Conservation (phyloP, 2,797 vertebrate species). For the Myioborus miniatus region DNA sequence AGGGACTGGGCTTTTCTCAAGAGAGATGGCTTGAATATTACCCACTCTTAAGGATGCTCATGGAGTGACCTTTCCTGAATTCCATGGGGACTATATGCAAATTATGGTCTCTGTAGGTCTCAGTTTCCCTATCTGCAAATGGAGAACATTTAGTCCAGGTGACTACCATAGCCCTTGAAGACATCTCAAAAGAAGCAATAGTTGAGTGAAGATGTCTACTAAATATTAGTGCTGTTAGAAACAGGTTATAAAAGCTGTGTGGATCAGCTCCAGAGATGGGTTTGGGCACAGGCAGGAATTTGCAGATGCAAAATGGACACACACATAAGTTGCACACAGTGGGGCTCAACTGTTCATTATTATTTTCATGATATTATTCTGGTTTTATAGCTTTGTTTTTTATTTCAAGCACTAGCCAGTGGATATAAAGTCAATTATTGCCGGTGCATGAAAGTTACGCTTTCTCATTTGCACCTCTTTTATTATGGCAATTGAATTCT, state of each 20-base stretch:
- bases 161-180: background rate
- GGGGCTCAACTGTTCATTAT: background rate
- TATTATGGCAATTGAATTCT: conserved; percentile 45
- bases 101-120: background rate
- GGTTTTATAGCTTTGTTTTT: background rate
- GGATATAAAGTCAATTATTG: conserved; percentile 35
- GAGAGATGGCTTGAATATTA: background rate
- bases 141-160: background rate
- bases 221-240: background rate
- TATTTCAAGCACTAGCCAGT: background rate
- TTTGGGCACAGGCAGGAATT: background rate
- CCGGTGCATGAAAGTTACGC: background rate
- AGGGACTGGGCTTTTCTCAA: background rate
- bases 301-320: background rate
- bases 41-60: background rate
- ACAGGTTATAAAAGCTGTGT: background rate
- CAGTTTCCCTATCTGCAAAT: background rate
- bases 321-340: background rate
- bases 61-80: rapidly evolving
- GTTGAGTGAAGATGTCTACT: background rate
- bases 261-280: background rate
- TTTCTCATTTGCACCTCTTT: conserved; percentile 45
- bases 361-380: conserved; percentile 2
- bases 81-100: background rate
- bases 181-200: background rate